Base-by-base conservation (phyloP, 2,888 invertebrate genomes). In the Erebia ligea region DNA sequence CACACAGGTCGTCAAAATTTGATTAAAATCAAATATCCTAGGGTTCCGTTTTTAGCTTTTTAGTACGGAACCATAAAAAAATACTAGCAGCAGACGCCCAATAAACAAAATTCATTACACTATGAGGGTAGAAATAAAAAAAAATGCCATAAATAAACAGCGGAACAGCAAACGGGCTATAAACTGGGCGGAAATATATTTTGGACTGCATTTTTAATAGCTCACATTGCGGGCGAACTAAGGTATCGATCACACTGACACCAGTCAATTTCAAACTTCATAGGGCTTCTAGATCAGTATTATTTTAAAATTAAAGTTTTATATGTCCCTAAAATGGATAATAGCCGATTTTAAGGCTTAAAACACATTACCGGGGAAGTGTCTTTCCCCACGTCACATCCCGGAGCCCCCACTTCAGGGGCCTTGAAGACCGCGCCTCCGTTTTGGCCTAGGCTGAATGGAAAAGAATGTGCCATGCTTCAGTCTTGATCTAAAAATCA, bases 51-150 rank as follows among this genome's bases (percentile, higher is more conserved):
- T 54, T 54, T 52, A 52, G 52, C 10, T 52, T 52, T 52, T 19
- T 54, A 54, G 54, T 54, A 59, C 59, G n/a, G 34, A 59, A 40
- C 58, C 58, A 61, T 61, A 48, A 63, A 63, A 63, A 72, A 71
- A 70, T 65, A 66, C 67, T 73, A 69, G 59, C 52, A 50, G 65
- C 59, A 54, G 59, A 63, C 66, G 62, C 21, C 70, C 78, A 77
- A 80, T 82, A 80, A 81, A 81, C 78, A 77, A 79, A 80, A 80
- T 81, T 80, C 79, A 79, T 78, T 76, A 79, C 79, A 72, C 70
- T 73, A 76, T 72, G 76, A 73, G 59, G 34, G 52, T 48, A 64
- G 73, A 75, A 71, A 74, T 73, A 73, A 77, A 78, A 77, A 78
- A 77, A 77, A 76, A 71, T 52, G 69, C 75, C 72, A 79, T 80